Base-by-base conservation (phyloP, 2,888 invertebrate genomes). In the Parochlus steinenii region DNA sequence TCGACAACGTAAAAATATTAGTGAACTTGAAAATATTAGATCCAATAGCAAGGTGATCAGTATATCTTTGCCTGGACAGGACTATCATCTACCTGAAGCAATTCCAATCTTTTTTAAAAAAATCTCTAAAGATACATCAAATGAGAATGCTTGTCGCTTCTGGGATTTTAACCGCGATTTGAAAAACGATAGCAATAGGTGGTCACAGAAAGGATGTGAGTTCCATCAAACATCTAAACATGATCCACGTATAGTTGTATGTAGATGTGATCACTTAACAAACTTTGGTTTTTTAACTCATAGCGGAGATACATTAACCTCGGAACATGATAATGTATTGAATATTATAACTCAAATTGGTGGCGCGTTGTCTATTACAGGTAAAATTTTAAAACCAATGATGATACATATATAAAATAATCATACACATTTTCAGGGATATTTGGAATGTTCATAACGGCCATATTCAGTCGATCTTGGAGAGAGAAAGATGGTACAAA, bases 401-500 rank as follows among this genome's bases (percentile, higher is more conserved):
- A n/a, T n/a, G n/a, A n/a, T n/a, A n/a, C n/a, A n/a, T n/a, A n/a
- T n/a, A n/a, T n/a, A n/a, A n/a, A n/a, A n/a, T n/a, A n/a, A n/a
- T n/a, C n/a, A n/a, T n/a, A n/a, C n/a, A n/a, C n/a, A n/a, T n/a
- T 22, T 8, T 42, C 66, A 3, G 71, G 71, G 14, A 58, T 73
- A 18, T 38, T 57, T n/a, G 63, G 68, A 3, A 69, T 71, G 38
- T 63, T 67, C 50, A 47, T 65, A 12, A 72, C 72, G 1, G 71
- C 71, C 3, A 51, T 62, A 8, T 46, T 69, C 7, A 71, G 71
- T 46, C 57, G 61, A 40, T 62, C 64, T 26, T 71, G 75, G 66
- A 62, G 76, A 11, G 61, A 64, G 46, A 66, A 70, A 44, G 62
- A 71, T 1, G 69, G 73, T 0, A 72, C 73, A 25, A 72, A 74